These are phyloP conservation scores for Phenganax marumi DNA, from an alignment of 92 coral and sea anemone species.

Conservation along the genomic window DNA sequence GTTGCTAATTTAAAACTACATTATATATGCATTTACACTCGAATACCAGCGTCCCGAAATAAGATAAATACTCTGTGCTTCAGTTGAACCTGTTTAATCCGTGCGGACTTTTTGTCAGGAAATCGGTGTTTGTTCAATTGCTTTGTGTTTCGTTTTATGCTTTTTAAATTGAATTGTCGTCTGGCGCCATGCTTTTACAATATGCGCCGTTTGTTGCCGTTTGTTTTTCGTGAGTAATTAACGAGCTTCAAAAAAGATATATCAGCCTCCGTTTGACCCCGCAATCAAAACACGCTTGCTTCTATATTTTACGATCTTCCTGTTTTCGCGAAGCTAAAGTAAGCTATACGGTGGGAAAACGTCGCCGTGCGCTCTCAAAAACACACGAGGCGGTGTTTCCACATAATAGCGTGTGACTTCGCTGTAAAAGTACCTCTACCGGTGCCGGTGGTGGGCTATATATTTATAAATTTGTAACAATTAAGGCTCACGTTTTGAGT, in stretches of 20 bases:
- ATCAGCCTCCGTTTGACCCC: not conserved
- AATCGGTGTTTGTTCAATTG: constrained; percentile 8
- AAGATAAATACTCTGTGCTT: not conserved
- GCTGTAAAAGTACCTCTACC: not conserved
- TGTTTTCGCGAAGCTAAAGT: constrained; percentile 30
- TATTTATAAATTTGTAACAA: no score
- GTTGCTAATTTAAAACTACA: no score
- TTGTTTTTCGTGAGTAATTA: not conserved
- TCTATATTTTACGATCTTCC: constrained; percentile 29
- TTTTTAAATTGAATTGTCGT: constrained; percentile 30
- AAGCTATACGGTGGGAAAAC: constrained; percentile 13
- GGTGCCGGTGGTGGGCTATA: no score
- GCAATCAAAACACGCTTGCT: constrained; percentile 27
- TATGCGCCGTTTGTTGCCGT: not conserved
- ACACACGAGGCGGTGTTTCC: constrained; percentile 6
- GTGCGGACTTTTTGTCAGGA: constrained; percentile 6
- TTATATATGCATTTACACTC: not conserved
- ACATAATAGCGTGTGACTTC: not conserved
- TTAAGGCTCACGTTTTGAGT: no score
- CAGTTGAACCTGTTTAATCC: constrained; percentile 8
- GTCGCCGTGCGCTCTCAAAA: not conserved
- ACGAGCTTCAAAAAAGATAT: constrained; percentile 17
- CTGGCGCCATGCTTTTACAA: not conserved
- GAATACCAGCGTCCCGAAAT: not conserved
- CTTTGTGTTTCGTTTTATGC: constrained; percentile 11